Base-by-base conservation (phyloP, 2,888 invertebrate genomes). In the Tetanocera ferruginea region DNA sequence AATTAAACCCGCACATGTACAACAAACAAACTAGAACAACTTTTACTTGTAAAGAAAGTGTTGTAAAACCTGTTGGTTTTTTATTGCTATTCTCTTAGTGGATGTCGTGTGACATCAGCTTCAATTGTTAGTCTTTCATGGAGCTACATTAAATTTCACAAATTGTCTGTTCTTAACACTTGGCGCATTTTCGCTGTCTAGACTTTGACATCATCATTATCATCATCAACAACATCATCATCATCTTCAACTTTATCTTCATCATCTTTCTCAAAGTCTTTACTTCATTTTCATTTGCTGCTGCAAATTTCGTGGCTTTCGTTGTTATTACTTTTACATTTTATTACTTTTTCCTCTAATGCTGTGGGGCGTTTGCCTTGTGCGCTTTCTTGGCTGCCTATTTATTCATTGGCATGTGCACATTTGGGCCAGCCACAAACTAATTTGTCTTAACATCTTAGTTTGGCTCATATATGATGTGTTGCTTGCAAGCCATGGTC, bases 31-130 rank as follows among this genome's bases (percentile, higher is more conserved):
- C 17, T 25, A 55, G 31, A 55, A 49, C 25, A 62, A 73, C 73
- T 73, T 73, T 73, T 73, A 73, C 62, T 73, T 73, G 73, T 28
- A 73, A 34, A 62, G 62, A 73, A 73, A 62, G 60, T 25, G 43
- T 37, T 51, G 64, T 31, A 14, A 31, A n/a, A 11, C 14, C 31
- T n/a, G n/a, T 31, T 31, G 64, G n/a, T n/a, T 28, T 1, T 28
- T 31, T 64, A n/a, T 2, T 62, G 14, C 5, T 28, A 31, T 64
- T 64, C n/a, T 64, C 4, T 8, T 6, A 6, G 14, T 25, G 9
- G 57, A 9, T 60, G 28, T 60, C 28, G 34, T 57, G 31, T 37
- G 25, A 69, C 34, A 55, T 19, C 25, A 60, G 14, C 37, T 67
- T 37, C 37, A 17, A 67, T 67, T 34, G 37, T 67, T 25, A 60